phyloP scores from a whole-genome alignment of 2,113 vertebrate genomes.

The Uropsilus gracilis region DNA sequence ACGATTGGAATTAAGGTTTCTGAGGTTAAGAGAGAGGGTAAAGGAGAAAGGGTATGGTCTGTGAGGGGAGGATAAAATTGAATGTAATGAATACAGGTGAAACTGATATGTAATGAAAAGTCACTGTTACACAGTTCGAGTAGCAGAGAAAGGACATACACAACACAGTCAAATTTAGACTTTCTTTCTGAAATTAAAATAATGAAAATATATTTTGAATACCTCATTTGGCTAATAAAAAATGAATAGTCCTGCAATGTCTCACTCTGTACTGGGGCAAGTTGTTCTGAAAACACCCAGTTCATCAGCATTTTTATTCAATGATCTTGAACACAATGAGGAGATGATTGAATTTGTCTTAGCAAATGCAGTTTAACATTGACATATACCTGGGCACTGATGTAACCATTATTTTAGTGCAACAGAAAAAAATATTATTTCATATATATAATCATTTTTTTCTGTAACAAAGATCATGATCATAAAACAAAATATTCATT shows the following conservation, averaged over 20 bases:
- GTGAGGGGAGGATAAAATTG: no score
- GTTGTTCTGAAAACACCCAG: background rate
- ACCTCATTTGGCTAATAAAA: background rate
- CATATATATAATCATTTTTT: background rate
- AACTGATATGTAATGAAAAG: background rate
- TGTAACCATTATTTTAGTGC: background rate
- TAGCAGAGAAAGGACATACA: background rate
- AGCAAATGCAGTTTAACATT: background rate
- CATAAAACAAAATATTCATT: slow-evolving; percentile 2
- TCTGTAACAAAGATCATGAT: background rate
- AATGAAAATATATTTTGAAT: background rate
- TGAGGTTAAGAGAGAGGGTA: no score
- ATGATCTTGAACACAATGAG: background rate
- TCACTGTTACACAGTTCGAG: background rate
- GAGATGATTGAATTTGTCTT: background rate
- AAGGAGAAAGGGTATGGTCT: no score
- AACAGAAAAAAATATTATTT: background rate
- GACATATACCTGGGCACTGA: background rate
- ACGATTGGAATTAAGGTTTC: no score
- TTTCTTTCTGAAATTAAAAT: slow-evolving; percentile 35
- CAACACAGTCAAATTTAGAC: background rate
- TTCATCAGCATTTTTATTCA: background rate
- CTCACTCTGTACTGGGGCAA: background rate
- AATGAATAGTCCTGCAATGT: background rate
- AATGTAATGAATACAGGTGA: no score